Percentiles rank a stretch among this genome's conserved stretches.
phyloP scores from a whole-genome alignment of 2,888 invertebrate species.

The Hemicrepidius hirtus region DNA sequence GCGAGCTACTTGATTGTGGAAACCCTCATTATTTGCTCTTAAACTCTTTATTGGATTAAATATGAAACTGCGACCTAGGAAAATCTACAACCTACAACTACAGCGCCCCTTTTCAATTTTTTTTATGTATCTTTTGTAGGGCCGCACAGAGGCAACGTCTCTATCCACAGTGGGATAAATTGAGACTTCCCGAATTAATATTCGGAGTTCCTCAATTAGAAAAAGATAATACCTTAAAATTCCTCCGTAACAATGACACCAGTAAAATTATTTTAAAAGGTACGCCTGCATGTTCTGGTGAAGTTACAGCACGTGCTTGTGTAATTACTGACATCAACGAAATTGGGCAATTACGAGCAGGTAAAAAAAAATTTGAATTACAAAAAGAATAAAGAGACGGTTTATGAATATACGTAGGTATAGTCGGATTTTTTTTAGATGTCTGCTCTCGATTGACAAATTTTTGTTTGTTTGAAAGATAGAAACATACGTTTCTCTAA shows the following conservation, averaged over 20 bases:
- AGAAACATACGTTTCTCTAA: too few relatives aligned
- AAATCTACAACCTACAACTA: too few relatives aligned
- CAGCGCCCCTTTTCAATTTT: too few relatives aligned
- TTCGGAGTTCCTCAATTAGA: slow-evolving; percentile 62
- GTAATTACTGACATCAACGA: slow-evolving; percentile 83
- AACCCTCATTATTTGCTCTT: too few relatives aligned
- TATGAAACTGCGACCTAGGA: too few relatives aligned
- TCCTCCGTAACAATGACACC: background rate
- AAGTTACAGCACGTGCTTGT: slow-evolving; percentile 80
- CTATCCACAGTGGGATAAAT: slow-evolving; percentile 75
- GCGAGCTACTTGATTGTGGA: too few relatives aligned
- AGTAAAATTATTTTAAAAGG: background rate
- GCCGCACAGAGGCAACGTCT: slow-evolving; percentile 80
- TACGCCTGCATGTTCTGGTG: slow-evolving; percentile 83
- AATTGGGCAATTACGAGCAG: slow-evolving; percentile 66
- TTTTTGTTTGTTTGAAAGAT: too few relatives aligned
- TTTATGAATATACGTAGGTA: too few relatives aligned
- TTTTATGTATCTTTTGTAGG: slow-evolving; percentile 71
- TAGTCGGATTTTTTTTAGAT: too few relatives aligned
- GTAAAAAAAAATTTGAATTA: slow-evolving; percentile 54
- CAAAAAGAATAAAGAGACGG: too few relatives aligned
- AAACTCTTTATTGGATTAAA: too few relatives aligned
- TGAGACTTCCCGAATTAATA: slow-evolving; percentile 79
- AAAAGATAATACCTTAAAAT: background rate
- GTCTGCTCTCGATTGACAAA: too few relatives aligned